Percentiles rank a stretch among this genome's conserved stretches.
Conservation (phyloP, 2,797 vertebrate genomes). For the Lepus oiostolus region DNA sequence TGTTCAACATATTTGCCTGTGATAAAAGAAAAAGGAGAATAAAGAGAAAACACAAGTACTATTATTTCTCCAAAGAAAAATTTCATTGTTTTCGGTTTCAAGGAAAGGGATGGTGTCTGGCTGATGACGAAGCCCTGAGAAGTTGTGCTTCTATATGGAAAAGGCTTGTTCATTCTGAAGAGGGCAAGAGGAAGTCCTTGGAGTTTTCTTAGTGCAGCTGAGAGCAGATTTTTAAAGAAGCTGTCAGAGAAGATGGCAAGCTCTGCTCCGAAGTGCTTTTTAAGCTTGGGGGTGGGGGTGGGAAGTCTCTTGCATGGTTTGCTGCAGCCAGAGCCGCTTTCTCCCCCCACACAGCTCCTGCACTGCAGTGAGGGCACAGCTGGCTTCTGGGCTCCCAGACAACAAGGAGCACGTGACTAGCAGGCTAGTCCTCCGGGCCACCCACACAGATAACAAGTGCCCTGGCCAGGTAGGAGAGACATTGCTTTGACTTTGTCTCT, state of each 20-base stretch:
- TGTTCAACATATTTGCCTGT: conserved; percentile 62
- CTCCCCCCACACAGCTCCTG: too few species aligned
- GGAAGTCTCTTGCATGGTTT: conserved; percentile 75
- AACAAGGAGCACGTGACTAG: conserved; percentile 67
- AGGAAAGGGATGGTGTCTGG: conserved; percentile 60
- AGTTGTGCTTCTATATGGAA: conserved; percentile 76
- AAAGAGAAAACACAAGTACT: conserved; percentile 60
- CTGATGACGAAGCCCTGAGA: conserved; percentile 70
- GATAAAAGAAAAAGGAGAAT: conserved; percentile 31
- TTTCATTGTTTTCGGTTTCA: conserved; percentile 63
- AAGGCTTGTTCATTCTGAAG: conserved; percentile 82
- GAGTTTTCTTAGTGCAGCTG: conserved; percentile 82
- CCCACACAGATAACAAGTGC: neutral
- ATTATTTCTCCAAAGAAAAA: conserved; percentile 75
- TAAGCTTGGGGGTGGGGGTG: conserved; percentile 82
- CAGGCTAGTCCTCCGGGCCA: conserved; percentile 76
- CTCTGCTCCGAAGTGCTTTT: conserved; percentile 82
- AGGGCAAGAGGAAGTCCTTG: conserved; percentile 85
- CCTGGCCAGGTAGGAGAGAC: conserved; percentile 41
- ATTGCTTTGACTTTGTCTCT: neutral
- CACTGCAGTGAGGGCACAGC: conserved; percentile 63
- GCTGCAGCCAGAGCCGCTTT: neutral
- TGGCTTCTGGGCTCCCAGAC: conserved; percentile 64
- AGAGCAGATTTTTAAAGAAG: conserved; percentile 78
- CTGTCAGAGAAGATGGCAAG: conserved; percentile 80